Conservation (phyloP, 2,888 invertebrate genomes). For the Nemotelus pantherinus region DNA sequence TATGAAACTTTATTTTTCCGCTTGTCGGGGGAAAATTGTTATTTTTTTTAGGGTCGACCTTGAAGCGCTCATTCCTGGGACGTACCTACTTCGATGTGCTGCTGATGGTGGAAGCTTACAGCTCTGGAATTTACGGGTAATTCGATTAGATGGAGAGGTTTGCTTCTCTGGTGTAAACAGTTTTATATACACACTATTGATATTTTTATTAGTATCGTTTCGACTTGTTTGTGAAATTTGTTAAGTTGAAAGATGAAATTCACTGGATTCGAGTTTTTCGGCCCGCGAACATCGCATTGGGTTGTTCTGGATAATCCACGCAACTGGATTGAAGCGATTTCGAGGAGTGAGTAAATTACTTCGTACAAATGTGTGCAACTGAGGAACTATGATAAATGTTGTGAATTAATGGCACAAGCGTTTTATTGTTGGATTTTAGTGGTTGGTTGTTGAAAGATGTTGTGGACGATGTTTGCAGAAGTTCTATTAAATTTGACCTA, state of each 20-base stretch:
- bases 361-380: too few relatives aligned
- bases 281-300: too few relatives aligned
- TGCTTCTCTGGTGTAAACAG: background rate
- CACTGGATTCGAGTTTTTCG: too few relatives aligned
- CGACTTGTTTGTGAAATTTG: background rate
- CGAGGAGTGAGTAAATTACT: too few relatives aligned
- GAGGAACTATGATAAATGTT: background rate
- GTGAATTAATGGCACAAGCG: background rate
- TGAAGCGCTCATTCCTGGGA: background rate
- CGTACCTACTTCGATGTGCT: background rate
- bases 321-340: too few relatives aligned
- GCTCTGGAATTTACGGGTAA: background rate
- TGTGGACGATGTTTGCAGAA: too few relatives aligned
- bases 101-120: background rate
- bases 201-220: background rate
- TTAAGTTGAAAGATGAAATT: too few relatives aligned
- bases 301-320: too few relatives aligned
- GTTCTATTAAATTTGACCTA: too few relatives aligned
- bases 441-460: too few relatives aligned
- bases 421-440: too few relatives aligned
- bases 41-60: background rate
- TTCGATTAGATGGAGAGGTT: background rate
- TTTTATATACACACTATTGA: background rate
- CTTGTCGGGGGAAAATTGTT: background rate
- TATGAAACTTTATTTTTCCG: conserved; percentile 16